These are phyloP conservation scores for Campoletis raptor DNA, from an alignment of 2,888 invertebrate genomes.

Conservation along the genomic window DNA sequence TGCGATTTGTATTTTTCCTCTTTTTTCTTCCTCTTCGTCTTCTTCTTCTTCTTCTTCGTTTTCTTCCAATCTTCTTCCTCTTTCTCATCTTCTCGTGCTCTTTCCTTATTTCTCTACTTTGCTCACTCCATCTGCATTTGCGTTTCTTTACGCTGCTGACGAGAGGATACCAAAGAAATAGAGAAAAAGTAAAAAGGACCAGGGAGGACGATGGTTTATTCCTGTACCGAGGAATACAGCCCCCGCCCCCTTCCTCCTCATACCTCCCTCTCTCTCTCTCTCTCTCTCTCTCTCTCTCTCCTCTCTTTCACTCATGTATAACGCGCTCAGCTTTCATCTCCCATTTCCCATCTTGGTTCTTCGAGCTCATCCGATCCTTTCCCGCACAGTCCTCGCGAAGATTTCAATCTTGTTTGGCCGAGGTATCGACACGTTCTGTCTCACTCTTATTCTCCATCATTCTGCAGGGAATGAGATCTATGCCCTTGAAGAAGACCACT, in stretches of 20 bases:
- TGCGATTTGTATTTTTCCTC: conserved; percentile 26
- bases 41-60: conserved; percentile 15
- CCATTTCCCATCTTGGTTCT: conserved; percentile 74
- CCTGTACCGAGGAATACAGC: conserved; percentile 47
- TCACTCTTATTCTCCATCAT: conserved; percentile 69
- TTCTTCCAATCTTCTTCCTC: neutral
- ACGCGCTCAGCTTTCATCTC: conserved; percentile 74
- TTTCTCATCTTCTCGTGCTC: conserved; percentile 30
- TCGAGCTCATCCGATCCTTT: conserved; percentile 76
- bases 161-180: conserved; percentile 35
- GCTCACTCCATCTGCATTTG: conserved; percentile 57
- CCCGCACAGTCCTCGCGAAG: conserved; percentile 75
- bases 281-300: conserved; percentile 69
- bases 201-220: conserved; percentile 45
- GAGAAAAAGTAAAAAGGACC: conserved; percentile 41
- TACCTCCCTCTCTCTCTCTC: conserved; percentile 21
- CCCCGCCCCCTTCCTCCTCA: too few relatives aligned
- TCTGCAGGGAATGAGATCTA: conserved; percentile 48
- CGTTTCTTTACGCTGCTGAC: conserved; percentile 18
- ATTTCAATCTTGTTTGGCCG: conserved; percentile 81
- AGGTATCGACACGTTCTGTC: conserved; percentile 76
- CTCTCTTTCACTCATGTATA: conserved; percentile 73
- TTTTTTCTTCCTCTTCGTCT: conserved; percentile 12
- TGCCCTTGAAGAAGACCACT: conserved; percentile 54
- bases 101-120: conserved; percentile 16